Base-by-base conservation (phyloP, 35 echinoderm and acorn worm species). In the Eucidaris tribuloides region DNA sequence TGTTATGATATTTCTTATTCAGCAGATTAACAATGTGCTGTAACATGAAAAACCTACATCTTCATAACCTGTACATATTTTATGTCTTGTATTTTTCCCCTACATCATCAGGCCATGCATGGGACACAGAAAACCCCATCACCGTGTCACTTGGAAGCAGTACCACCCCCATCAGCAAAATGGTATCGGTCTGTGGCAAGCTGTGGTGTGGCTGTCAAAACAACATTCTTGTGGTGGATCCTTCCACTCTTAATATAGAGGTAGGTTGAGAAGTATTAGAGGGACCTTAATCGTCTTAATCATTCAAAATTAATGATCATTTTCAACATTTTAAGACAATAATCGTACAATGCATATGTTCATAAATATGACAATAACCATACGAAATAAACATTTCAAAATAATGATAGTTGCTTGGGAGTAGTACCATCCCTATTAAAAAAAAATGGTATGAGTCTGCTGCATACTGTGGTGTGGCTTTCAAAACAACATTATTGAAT, bases 201-300 rank as follows among this genome's bases (percentile, higher is more conserved):
- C 87, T 98, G 2, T 98, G 95, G 95, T 98, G 95, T 85, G 95
- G 95, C 23, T 90, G 95, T 48, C 95, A 98, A 52, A 98, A 98
- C 58, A 93, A 85, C 71, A 83, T 98, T 41, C 78, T 98, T 25
- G 78, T 98, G 24, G 95, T 98, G 27, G 95, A 98, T 81, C 95
- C 95, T 24, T 64, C 81, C 30, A 83, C 91, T 33, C 82, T 98
- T 15, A 90, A 82, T 49, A 82, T 98, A 42, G 90, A 98, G 91
- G 95, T 98, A 90, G 90, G 92, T n/a, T n/a, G n/a, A n/a, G n/a
- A n/a, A n/a, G n/a, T n/a, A n/a, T n/a, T n/a, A n/a, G n/a, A n/a
- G n/a, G n/a, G n/a, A n/a, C n/a, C n/a, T n/a, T n/a, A n/a, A n/a
- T n/a, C n/a, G n/a, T n/a, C 7, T 45, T 89, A 54, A 93, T 90